Base-by-base conservation (phyloP, 2,888 invertebrate genomes). In the Catocala fraxini region DNA sequence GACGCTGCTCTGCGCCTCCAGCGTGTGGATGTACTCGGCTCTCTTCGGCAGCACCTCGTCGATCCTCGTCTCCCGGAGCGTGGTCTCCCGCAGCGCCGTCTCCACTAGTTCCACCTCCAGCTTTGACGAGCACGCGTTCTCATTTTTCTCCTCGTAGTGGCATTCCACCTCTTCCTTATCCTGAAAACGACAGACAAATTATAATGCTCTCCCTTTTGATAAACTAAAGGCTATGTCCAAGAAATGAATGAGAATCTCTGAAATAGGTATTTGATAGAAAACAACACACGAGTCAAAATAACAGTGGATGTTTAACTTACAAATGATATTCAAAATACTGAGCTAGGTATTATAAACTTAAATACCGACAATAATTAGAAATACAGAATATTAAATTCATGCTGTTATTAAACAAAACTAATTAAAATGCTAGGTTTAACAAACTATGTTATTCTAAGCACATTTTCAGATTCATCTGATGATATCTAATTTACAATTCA, bases 31-130 rank as follows among this genome's bases (percentile, higher is more conserved):
- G 75, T 91, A 94, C 61, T 90, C 90, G 0, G 87, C 95, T 85
- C 88, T 83, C 64, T 89, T 84, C n/a, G 95, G 96, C 47, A 89
- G 83, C 70, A 94, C 88, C 61, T 90, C 90, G 86, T 96, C 96
- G 68, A 96, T 96, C 90, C 95, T 95, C 15, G 96, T 96, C 90
- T 96, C 96, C 69, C 96, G 89, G 62, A 96, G 87, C 13, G 84
- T 83, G 10, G 89, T 86, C 80, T 89, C 89, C 42, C 42, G 77
- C 2, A 91, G 75, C 42, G 42, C n/a, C 42, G 42, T 42, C 42
- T 42, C 42, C 46, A 92, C 86, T 62, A 89, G 70, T 39, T 87
- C 90, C 54, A 91, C 89, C 35, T 91, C 91, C 59, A 89, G 83
- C 69, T 89, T 91, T 34, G 87, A 79, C 0, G 78, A 79, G 49